Evolutionary conservation across 1,140 invertebrate species (phyloP).

Genomic region (Delia radicum): DNA sequence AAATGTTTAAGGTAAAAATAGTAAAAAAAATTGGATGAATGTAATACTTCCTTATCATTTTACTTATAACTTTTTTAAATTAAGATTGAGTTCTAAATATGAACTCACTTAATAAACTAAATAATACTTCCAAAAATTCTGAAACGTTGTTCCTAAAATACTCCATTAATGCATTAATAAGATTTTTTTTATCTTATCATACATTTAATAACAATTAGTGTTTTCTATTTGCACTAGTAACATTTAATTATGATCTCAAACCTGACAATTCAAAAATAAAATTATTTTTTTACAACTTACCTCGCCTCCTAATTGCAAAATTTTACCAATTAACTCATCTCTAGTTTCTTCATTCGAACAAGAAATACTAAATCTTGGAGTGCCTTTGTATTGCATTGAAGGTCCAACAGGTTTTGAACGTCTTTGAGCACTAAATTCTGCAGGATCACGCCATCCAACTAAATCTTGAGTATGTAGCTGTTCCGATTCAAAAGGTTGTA

Average conservation of each 20-base stretch:
- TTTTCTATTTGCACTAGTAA: too few relatives aligned
- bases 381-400: slow-evolving; percentile 37
- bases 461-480: slow-evolving; percentile 42
- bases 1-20: too few relatives aligned
- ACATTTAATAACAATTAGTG: too few relatives aligned
- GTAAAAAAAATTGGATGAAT: too few relatives aligned
- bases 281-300: slow-evolving; percentile 33
- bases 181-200: too few relatives aligned
- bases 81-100: too few relatives aligned
- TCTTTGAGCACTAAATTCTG: slow-evolving; percentile 38
- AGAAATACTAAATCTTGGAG: slow-evolving; percentile 49
- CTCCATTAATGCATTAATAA: too few relatives aligned
- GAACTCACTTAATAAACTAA: too few relatives aligned
- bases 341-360: slow-evolving; percentile 41
- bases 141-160: too few relatives aligned
- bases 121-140: too few relatives aligned
- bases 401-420: slow-evolving; percentile 28
- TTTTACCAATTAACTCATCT: slow-evolving; percentile 43
- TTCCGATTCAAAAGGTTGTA: slow-evolving; percentile 51
- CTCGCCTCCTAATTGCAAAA: slow-evolving; percentile 68
- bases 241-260: background rate
- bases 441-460: slow-evolving; percentile 51
- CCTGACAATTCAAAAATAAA: background rate
- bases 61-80: too few relatives aligned
- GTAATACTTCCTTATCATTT: too few relatives aligned